Conservation (phyloP, 2,113 vertebrate species). For the Calyptomena viridis region DNA sequence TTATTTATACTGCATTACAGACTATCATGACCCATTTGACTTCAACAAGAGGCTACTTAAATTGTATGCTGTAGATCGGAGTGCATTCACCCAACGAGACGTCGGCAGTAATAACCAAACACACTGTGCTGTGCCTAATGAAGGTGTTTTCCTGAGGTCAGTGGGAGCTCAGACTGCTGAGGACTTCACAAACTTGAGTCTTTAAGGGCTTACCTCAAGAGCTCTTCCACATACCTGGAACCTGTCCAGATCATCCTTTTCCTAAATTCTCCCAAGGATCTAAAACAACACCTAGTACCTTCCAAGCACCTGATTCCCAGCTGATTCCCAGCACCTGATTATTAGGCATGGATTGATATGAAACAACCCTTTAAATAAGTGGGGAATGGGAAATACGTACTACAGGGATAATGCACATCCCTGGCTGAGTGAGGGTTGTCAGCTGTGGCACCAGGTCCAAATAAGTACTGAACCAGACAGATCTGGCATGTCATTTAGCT, state of each 20-base stretch:
- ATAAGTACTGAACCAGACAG: background rate
- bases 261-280: background rate
- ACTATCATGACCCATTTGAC: constrained; percentile 12
- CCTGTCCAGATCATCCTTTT: background rate
- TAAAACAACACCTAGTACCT: background rate
- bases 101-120: background rate
- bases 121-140: background rate
- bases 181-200: background rate
- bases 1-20: constrained; percentile 39
- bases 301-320: no score
- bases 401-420: background rate
- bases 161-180: background rate
- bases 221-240: background rate
- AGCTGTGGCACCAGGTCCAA: background rate
- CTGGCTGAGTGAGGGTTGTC: background rate
- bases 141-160: background rate
- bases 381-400: background rate
- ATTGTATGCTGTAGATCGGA: background rate
- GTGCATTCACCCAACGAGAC: accelerated
- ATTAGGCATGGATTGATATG: background rate
- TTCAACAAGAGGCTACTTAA: constrained; percentile 1
- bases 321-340: no score
- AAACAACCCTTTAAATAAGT: background rate
- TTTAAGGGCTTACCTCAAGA: background rate
- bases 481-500: background rate